phyloP scores from a whole-genome alignment of 2,797 vertebrate genomes.

The Pampus argenteus region DNA sequence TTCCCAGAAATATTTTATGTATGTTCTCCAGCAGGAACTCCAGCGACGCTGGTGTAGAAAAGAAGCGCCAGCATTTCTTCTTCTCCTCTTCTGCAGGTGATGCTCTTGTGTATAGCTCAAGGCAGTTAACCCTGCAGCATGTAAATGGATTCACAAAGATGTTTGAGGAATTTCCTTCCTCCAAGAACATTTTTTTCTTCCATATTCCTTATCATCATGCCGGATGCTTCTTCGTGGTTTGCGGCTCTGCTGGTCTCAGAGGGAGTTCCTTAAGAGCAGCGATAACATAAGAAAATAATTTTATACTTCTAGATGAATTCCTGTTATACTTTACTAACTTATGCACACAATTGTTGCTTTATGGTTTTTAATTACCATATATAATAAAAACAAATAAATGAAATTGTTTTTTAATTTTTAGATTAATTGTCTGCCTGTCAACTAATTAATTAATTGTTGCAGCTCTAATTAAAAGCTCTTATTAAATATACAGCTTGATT shows the following conservation, averaged over 20 bases:
- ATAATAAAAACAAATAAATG: background rate
- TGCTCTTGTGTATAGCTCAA: slow-evolving; percentile 29
- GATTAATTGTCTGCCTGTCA: too few relatives aligned
- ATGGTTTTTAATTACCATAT: background rate
- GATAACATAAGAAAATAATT: slow-evolving; percentile 20
- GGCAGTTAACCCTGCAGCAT: slow-evolving; percentile 52
- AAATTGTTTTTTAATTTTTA: background rate
- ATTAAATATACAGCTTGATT: background rate
- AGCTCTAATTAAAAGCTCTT: background rate
- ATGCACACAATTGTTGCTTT: background rate
- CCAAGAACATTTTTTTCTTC: slow-evolving; percentile 8
- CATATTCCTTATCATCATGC: slow-evolving; percentile 27
- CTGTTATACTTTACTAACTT: background rate
- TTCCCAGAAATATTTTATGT: slow-evolving; percentile 31
- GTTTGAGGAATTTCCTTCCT: slow-evolving; percentile 44
- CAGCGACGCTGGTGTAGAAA: slow-evolving; percentile 7
- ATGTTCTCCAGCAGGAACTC: slow-evolving; percentile 18
- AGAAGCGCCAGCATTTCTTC: slow-evolving; percentile 28
- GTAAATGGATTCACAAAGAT: slow-evolving; percentile 57
- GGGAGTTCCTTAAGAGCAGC: slow-evolving; percentile 35
- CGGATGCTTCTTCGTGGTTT: slow-evolving; percentile 19
- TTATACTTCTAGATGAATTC: background rate
- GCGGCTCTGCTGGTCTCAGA: slow-evolving; percentile 22
- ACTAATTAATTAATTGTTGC: background rate
- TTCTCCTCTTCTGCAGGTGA: slow-evolving; percentile 45